Percentiles rank a stretch among this genome's conserved stretches.
Evolutionary conservation across 2,113 vertebrate genomes (phyloP).

Genomic region (Monopterus albus): DNA sequence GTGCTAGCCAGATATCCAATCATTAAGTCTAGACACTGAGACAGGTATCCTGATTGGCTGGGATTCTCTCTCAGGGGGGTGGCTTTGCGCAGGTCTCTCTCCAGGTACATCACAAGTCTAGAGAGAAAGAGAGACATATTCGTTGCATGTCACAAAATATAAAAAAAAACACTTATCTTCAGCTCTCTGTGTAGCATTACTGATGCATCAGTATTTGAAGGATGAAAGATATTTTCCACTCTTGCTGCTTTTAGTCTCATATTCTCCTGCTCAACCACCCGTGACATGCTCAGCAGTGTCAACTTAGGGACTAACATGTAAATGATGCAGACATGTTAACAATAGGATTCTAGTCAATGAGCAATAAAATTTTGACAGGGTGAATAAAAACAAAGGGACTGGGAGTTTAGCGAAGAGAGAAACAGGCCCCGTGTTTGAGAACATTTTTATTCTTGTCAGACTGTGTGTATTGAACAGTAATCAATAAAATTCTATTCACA

Average conservation of each 20-base stretch:
- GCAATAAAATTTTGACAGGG: constrained; percentile 5
- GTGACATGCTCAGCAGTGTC: not conserved
- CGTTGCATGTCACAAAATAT: not conserved
- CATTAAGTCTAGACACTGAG: constrained; percentile 66
- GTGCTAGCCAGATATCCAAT: constrained; percentile 48
- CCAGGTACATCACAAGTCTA: constrained; percentile 72
- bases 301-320: not conserved
- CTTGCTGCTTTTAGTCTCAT: not conserved
- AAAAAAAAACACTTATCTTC: not conserved
- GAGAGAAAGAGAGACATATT: constrained; percentile 28
- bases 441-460: constrained; percentile 52
- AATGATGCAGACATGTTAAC: constrained; percentile 1
- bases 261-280: not conserved
- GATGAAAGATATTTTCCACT: not conserved
- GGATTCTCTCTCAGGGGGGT: constrained; percentile 57
- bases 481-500: constrained; percentile 67
- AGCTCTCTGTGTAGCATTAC: not conserved
- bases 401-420: constrained; percentile 12
- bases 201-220: not conserved
- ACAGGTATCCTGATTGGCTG: constrained; percentile 64
- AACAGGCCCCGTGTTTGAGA: constrained; percentile 1
- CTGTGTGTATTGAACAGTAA: constrained; percentile 51
- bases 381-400: constrained; percentile 12
- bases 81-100: constrained; percentile 69
- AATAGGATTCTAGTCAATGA: constrained; percentile 14